These are phyloP conservation scores for Sparus aurata DNA, from an alignment of 2,797 vertebrate genomes.

Conservation along the genomic window DNA sequence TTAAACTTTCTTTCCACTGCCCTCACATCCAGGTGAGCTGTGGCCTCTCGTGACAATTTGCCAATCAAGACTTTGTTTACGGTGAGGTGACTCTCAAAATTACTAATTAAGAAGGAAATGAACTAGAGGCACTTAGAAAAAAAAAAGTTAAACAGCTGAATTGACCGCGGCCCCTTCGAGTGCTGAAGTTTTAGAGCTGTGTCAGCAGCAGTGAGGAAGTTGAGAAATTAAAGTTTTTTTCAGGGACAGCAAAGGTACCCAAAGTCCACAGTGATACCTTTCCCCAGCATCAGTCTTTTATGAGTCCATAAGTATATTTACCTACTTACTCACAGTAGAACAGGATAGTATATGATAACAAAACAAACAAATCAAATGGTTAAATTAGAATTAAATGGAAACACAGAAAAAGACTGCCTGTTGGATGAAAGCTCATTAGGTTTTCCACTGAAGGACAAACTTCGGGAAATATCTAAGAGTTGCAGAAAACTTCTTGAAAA, in stretches of 20 bases:
- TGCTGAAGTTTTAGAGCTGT: conserved; percentile 23
- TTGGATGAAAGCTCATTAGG: too few relatives aligned
- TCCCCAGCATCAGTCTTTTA: background rate
- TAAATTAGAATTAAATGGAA: too few relatives aligned
- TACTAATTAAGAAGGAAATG: conserved; percentile 37
- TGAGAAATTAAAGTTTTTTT: background rate
- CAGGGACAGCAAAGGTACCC: background rate
- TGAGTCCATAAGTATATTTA: too few relatives aligned
- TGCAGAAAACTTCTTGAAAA: background rate
- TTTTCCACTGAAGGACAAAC: too few relatives aligned
- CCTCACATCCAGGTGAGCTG: conserved; percentile 4
- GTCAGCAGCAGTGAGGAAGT: conserved; percentile 37
- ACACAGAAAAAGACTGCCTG: too few relatives aligned
- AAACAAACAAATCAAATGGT: too few relatives aligned
- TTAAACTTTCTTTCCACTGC: background rate
- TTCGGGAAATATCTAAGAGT: background rate
- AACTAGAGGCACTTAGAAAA: conserved; percentile 16
- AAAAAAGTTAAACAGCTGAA: conserved; percentile 35
- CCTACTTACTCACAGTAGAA: background rate
- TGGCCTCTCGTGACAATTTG: conserved; percentile 24
- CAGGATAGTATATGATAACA: too few relatives aligned
- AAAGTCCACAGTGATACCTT: background rate
- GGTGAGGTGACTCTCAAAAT: conserved; percentile 42
- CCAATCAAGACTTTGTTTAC: conserved; percentile 38
- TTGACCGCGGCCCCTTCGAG: conserved; percentile 7